Base-by-base conservation (phyloP, 1,140 invertebrate genomes). In the Drosophila busckii region DNA sequence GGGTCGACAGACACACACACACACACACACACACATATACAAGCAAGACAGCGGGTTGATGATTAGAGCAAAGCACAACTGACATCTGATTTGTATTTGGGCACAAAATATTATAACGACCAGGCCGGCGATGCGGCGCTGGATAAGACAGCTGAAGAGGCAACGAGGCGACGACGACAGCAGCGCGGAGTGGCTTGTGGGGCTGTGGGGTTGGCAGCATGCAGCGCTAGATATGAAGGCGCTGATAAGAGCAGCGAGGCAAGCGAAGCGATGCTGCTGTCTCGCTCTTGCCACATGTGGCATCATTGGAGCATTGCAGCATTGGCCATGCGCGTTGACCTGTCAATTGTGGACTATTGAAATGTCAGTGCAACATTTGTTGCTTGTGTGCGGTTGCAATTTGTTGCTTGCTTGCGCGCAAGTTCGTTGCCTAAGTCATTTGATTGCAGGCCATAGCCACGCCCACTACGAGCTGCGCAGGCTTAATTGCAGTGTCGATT, bases 261-360 rank as follows among this genome's bases (percentile, higher is more conserved):
- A 26, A n/a, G n/a, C n/a, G n/a, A n/a, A n/a, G n/a, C n/a, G n/a
- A n/a, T n/a, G n/a, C n/a, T n/a, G n/a, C n/a, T n/a, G n/a, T n/a
- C n/a, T n/a, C n/a, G n/a, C n/a, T n/a, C n/a, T n/a, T n/a, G n/a
- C n/a, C n/a, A n/a, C n/a, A n/a, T n/a, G n/a, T n/a, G n/a, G n/a
- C n/a, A n/a, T n/a, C n/a, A n/a, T n/a, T n/a, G n/a, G n/a, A n/a
- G n/a, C n/a, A n/a, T n/a, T n/a, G n/a, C n/a, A n/a, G n/a, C n/a
- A n/a, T n/a, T n/a, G n/a, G n/a, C n/a, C 54, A 50, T 85, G 84
- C 73, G 84, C 84, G 84, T 86, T 86, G 84, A 84, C 84, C 84
- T 86, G 84, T 86, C 84, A 86, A 86, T 84, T 86, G 63, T 52
- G 62, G 61, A 65, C 84, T 86, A 86, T 86, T 86, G 84, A 86